Conservation (phyloP, 2,113 vertebrate genomes). For the Heloderma charlesbogerti region DNA sequence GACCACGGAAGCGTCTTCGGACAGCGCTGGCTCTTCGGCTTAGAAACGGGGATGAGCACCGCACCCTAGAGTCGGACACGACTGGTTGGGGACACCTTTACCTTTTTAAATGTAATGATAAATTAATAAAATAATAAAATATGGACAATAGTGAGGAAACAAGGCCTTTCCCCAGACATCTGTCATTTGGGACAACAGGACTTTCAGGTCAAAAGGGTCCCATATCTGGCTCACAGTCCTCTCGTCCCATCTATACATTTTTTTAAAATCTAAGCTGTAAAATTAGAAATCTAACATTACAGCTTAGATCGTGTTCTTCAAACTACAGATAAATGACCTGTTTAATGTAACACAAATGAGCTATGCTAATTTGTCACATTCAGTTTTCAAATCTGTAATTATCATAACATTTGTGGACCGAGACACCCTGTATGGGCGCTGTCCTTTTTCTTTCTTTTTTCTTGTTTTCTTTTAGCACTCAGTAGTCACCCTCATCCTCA, state of each 20-base stretch:
- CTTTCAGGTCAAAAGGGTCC: neutral
- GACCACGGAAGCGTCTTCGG: too few relatives aligned
- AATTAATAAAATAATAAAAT: neutral
- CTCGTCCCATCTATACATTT: neutral
- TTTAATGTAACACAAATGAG: neutral
- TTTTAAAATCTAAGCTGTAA: neutral
- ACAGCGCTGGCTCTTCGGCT: too few relatives aligned
- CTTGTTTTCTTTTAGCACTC: neutral
- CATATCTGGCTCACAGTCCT: neutral
- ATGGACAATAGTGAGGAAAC: neutral
- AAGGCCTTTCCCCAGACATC: neutral
- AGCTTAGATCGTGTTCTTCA: neutral
- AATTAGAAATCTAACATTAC: neutral
- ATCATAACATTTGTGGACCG: neutral
- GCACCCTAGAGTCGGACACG: too few relatives aligned
- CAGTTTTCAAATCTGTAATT: neutral
- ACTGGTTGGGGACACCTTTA: too few relatives aligned
- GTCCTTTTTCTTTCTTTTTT: neutral
- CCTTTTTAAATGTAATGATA: too few relatives aligned
- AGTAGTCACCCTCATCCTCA: neutral
- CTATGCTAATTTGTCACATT: neutral
- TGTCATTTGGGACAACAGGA: neutral
- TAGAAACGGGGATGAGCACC: too few relatives aligned
- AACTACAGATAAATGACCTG: neutral
- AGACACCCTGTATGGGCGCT: neutral